A percentile compares a stretch with the other conserved stretches of the same genome.
Conservation (phyloP, 2,113 vertebrate genomes). For the Ancistrus triradiatus region DNA sequence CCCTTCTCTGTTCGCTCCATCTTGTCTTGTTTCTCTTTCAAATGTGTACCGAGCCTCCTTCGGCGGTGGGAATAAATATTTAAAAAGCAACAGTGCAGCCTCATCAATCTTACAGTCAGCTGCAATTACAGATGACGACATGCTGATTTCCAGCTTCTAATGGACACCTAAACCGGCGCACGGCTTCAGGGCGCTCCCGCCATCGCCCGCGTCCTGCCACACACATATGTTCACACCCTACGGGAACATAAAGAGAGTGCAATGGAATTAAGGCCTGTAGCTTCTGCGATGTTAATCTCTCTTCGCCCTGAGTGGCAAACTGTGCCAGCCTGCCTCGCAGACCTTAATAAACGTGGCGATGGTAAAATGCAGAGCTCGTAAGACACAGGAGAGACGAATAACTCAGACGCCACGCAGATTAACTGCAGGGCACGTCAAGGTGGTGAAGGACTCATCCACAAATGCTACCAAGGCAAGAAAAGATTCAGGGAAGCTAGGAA, state of each 20-base stretch:
- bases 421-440: conserved; percentile 13
- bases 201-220: too few species aligned
- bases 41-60: conserved; percentile 32
- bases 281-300: conserved; percentile 32
- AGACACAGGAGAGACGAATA: conserved; percentile 42
- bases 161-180: conserved; percentile 35
- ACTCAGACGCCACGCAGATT: conserved; percentile 41
- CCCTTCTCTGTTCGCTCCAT: not conserved
- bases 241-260: conserved; percentile 32
- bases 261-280: conserved; percentile 44
- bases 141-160: conserved; percentile 36
- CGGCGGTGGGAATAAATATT: conserved; percentile 52
- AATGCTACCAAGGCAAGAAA: not conserved
- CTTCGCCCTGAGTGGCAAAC: conserved; percentile 26
- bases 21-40: conserved; percentile 7
- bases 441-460: conserved; percentile 19
- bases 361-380: conserved; percentile 44
- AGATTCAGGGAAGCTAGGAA: not conserved
- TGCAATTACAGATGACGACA: conserved; percentile 43
- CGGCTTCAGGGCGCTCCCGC: conserved; percentile 24
- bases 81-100: conserved; percentile 41
- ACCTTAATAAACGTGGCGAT: conserved; percentile 40
- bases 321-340: conserved; percentile 27
- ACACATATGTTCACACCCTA: conserved; percentile 12
- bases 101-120: conserved; percentile 52